phyloP scores from a whole-genome alignment of 2,888 invertebrate species.

The Meliscaeva auricollis region DNA sequence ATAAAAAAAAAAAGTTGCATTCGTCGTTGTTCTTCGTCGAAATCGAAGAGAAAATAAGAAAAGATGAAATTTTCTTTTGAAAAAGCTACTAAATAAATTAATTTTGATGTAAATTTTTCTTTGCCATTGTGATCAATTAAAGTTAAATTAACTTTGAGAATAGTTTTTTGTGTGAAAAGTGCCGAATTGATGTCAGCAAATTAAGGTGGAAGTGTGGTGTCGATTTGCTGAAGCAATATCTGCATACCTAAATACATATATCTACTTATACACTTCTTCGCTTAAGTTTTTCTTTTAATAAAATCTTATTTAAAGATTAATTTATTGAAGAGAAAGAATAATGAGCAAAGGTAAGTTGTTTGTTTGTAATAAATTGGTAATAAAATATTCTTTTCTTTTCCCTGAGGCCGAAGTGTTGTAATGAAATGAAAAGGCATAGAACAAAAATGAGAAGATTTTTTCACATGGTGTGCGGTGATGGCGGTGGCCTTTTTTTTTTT shows the following conservation, averaged over 20 bases:
- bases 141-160: conserved; percentile 17
- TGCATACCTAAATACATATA: no score
- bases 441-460: neutral
- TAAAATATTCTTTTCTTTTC: neutral
- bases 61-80: conserved; percentile 48
- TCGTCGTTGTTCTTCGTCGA: conserved; percentile 32
- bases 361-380: neutral
- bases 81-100: conserved; percentile 32
- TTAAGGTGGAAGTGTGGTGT: conserved; percentile 29
- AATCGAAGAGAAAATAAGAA: neutral
- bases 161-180: conserved; percentile 15
- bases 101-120: conserved; percentile 9
- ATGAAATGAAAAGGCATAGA: neutral
- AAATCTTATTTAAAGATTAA: conserved; percentile 4
- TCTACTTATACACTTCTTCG: conserved; percentile 8
- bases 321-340: conserved; percentile 7
- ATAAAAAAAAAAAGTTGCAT: conserved; percentile 54
- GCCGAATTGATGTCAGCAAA: conserved; percentile 14
- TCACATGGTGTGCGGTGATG: neutral
- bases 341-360: conserved; percentile 50
- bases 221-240: conserved; percentile 9
- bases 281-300: conserved; percentile 15
- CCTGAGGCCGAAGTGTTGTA: neutral
- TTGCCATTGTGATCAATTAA: conserved; percentile 13
- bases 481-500: neutral